phyloP scores from a whole-genome alignment of 2,888 invertebrate genomes.

The Stenodema calcarata region DNA sequence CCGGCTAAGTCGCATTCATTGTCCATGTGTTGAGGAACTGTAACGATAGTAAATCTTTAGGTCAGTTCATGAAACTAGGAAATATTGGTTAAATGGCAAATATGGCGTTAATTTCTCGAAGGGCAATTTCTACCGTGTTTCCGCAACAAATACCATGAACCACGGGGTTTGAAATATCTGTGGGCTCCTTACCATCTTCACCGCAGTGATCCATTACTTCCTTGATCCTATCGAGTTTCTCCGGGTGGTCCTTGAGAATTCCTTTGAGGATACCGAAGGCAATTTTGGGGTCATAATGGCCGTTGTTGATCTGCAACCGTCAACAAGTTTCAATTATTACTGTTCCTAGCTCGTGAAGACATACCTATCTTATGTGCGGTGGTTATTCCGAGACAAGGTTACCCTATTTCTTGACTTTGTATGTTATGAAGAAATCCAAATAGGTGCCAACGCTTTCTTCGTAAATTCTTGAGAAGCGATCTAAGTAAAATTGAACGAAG shows the following conservation, averaged over 20 bases:
- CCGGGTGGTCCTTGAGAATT: conserved; percentile 49
- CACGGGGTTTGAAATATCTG: neutral
- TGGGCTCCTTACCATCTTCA: conserved; percentile 43
- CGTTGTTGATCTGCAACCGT: conserved; percentile 46
- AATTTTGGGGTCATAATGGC: conserved; percentile 47
- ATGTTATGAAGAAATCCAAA: no score
- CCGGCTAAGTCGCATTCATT: conserved; percentile 52
- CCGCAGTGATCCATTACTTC: conserved; percentile 51
- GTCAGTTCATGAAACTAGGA: neutral
- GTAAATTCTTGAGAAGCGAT: no score
- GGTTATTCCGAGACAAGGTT: neutral
- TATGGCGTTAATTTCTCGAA: neutral
- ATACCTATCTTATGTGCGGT: neutral
- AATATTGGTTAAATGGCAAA: neutral
- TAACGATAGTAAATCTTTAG: neutral
- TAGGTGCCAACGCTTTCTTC: no score
- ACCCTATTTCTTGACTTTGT: no score
- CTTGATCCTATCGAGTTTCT: conserved; percentile 46
- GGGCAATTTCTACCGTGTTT: neutral
- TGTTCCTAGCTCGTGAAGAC: neutral
- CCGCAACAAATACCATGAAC: neutral
- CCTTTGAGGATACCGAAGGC: conserved; percentile 50
- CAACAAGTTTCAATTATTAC: neutral
- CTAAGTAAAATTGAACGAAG: no score
- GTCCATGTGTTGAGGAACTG: conserved; percentile 51